Base-by-base conservation (phyloP, 2,888 invertebrate species). In the Leptarthrus brevirostris region DNA sequence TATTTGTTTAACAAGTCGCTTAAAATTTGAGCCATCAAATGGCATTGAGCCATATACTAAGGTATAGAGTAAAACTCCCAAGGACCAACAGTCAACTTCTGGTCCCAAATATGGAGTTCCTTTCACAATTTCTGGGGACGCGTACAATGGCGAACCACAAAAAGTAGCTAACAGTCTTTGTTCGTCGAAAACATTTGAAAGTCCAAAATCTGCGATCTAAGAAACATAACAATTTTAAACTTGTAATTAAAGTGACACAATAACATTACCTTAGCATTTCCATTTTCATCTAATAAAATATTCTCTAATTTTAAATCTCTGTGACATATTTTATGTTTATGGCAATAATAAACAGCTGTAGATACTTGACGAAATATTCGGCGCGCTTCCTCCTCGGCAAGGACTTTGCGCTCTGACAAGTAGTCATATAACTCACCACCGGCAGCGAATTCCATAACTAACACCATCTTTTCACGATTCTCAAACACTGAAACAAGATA, bases 11-110 rank as follows among this genome's bases (percentile, higher is more conserved):
- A 97, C 97, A 81, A 99, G 90, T 81, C 95, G 91, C 86, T 97
- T 97, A 86, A 98, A 98, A 87, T 98, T 97, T 77, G 96, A 95
- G 76, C 98, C 98, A 86, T 98, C 98, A 84, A 98, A 98, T 71
- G 95, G 99, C 99, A 99, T 99, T 78, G 98, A 97, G 79, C 98
- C 98, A 85, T 98, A 99, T 78, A 99, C 98, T 81, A 99, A 88
- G 56, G 98, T 98, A 85, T 99, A 99, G 8, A 99, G 88, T 58
- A 99, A 88, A 61, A 99, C 98, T 72, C 98, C 99, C 76, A 99
- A 86, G 22, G 98, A 98, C 98, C 93, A 93, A 82, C 93, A 93
- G 82, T 93, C 93, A 66, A 93, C 97, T 89, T 99, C 98, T 2
- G 98, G 98, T 4, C 99, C 99, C 81, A 93, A 93, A 83, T 98